Base-by-base conservation (phyloP, 2,888 invertebrate genomes). In the Aricia artaxerxes region DNA sequence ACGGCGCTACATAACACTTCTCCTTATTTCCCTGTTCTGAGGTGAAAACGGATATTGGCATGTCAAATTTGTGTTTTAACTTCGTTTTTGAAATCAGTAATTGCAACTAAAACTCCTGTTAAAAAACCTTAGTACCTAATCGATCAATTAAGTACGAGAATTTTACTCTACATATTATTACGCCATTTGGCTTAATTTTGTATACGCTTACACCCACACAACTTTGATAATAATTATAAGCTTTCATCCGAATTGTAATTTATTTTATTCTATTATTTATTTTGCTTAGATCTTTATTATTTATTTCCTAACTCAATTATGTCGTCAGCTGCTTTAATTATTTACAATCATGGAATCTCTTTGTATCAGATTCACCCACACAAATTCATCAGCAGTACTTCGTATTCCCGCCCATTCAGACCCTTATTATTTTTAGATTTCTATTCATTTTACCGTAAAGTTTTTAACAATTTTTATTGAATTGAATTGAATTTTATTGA, bases 331-430 rank as follows among this genome's bases (percentile, higher is more conserved):
- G 57, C 57, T 16, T 16, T 4, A 57, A 57, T 57, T 57, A 57
- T 35, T 53, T 76, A 53, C 53, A 40, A 76, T 53, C 38, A 73
- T 73, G 44, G 44, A 73, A 73, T 73, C 73, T 16, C 44, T 73
- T 38, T 73, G 73, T 40, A 73, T 44, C 73, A 40, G 40, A 38
- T 31, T n/a, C 73, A 73, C 6, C 76, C 13, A 76, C 76, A 76
- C 6, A 57, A 44, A 31, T 57, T 53, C 35, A 16, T 76, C 57
- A 57, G 44, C 16, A 3, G 49, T 49, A 31, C 53, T 35, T 76
- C 57, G 0, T 16, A 24, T 57, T 57, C 13, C 4, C 57, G 57
- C 16, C 57, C 57, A 57, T 57, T 57, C 57, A 57, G 4, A 57
- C 4, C 57, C 16, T 4, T 4, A 57, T 57, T 57, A 16, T 57